phyloP scores from a whole-genome alignment of 2,113 vertebrate species.

The Cygnus atratus region DNA sequence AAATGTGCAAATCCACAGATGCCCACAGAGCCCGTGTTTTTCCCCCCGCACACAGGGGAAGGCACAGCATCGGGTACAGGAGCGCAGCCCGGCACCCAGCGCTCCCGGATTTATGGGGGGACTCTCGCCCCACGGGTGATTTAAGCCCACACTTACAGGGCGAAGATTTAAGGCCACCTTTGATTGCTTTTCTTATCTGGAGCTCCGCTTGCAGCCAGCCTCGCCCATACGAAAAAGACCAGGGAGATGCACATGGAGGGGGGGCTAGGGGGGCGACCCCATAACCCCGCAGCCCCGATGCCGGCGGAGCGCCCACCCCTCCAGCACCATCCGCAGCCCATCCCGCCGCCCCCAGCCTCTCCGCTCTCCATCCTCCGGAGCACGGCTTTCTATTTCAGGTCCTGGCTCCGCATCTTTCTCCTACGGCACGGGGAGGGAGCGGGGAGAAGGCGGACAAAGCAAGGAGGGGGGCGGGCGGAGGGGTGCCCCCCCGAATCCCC shows the following conservation, averaged over 20 bases:
- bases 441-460: background rate
- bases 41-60: too few relatives aligned
- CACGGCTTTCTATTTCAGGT: background rate
- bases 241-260: too few relatives aligned
- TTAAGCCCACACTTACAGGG: background rate
- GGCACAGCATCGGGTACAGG: too few relatives aligned
- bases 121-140: background rate
- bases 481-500: background rate
- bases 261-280: background rate
- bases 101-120: background rate
- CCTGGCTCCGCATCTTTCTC: background rate
- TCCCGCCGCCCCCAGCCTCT: background rate
- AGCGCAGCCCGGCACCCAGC: too few relatives aligned
- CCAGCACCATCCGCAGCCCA: background rate
- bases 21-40: too few relatives aligned
- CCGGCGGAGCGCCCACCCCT: background rate
- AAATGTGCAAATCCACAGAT: too few relatives aligned
- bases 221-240: background rate
- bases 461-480: accelerated
- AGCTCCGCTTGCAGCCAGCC: background rate
- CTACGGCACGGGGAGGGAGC: background rate
- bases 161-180: background rate
- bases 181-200: constrained; percentile 30
- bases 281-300: background rate
- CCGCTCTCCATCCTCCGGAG: background rate